A percentile compares a stretch with the other conserved stretches of the same genome.
phyloP scores from a whole-genome alignment of 2,113 vertebrate genomes.

The Apteryx owenii region DNA sequence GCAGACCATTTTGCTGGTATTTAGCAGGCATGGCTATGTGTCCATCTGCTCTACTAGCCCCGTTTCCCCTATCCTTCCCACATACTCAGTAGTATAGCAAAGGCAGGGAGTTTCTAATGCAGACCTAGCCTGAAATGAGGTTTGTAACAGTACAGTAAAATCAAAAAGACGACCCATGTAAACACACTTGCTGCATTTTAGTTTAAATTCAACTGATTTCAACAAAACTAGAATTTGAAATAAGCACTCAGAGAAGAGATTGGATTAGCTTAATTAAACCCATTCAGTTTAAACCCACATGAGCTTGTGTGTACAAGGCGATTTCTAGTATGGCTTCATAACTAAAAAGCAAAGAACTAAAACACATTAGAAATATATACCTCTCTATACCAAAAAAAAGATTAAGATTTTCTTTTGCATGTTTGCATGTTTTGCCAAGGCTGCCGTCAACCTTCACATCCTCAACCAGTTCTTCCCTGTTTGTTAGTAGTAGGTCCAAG shows the following conservation, averaged over 20 bases:
- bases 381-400: neutral
- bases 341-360: neutral
- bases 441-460: too few relatives aligned
- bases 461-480: too few relatives aligned
- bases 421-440: too few relatives aligned
- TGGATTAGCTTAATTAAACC: neutral
- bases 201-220: neutral
- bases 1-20: neutral
- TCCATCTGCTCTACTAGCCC: neutral
- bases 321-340: neutral
- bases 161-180: neutral
- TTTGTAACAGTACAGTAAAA: neutral
- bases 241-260: neutral
- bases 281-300: neutral
- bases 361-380: neutral
- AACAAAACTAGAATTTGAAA: neutral
- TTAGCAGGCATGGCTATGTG: neutral
- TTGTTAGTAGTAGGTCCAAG: too few relatives aligned
- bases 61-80: neutral
- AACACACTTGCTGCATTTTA: neutral
- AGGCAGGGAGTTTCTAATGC: neutral
- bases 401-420: fast-evolving
- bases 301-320: neutral
- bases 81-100: neutral
- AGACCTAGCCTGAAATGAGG: neutral